Conservation (phyloP, 64 coral and sea anemone genomes). For the Catalaphyllia jardinei region DNA sequence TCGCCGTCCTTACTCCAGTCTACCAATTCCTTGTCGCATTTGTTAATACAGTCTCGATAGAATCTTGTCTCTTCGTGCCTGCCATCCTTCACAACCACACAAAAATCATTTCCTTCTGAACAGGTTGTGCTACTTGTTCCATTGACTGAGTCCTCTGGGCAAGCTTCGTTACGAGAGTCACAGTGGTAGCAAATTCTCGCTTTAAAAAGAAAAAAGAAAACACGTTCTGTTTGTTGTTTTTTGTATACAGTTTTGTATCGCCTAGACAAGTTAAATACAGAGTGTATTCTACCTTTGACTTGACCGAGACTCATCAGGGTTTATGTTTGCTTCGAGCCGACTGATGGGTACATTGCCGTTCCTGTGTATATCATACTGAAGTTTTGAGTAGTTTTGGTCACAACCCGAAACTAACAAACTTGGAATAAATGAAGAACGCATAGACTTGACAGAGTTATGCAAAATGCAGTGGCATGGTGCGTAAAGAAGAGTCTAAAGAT, state of each 20-base stretch:
- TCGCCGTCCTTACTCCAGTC: slow-evolving; percentile 30
- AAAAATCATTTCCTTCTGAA: slow-evolving; percentile 22
- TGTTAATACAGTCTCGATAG: slow-evolving; percentile 14
- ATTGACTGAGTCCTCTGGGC: slow-evolving; percentile 28
- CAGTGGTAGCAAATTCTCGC: slow-evolving; percentile 26
- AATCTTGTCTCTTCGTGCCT: slow-evolving; percentile 13
- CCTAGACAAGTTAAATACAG: too few relatives aligned
- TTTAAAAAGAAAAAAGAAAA: neutral
- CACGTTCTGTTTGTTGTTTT: neutral
- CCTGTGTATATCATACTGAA: too few relatives aligned
- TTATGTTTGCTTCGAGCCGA: too few relatives aligned
- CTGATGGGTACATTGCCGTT: too few relatives aligned
- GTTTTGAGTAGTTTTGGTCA: too few relatives aligned
- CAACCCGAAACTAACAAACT: too few relatives aligned
- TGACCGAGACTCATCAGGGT: too few relatives aligned
- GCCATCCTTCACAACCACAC: slow-evolving; percentile 30
- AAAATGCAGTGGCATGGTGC: too few relatives aligned
- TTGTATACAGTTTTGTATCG: neutral
- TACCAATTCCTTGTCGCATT: slow-evolving; percentile 27
- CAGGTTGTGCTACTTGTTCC: neutral
- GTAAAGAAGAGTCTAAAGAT: too few relatives aligned
- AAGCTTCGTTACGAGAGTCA: slow-evolving; percentile 23
- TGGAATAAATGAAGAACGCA: too few relatives aligned
- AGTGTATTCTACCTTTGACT: too few relatives aligned
- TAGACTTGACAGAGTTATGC: too few relatives aligned